These are phyloP conservation scores for Apamea sordens DNA, from an alignment of 2,888 invertebrate genomes.

Conservation along the genomic window DNA sequence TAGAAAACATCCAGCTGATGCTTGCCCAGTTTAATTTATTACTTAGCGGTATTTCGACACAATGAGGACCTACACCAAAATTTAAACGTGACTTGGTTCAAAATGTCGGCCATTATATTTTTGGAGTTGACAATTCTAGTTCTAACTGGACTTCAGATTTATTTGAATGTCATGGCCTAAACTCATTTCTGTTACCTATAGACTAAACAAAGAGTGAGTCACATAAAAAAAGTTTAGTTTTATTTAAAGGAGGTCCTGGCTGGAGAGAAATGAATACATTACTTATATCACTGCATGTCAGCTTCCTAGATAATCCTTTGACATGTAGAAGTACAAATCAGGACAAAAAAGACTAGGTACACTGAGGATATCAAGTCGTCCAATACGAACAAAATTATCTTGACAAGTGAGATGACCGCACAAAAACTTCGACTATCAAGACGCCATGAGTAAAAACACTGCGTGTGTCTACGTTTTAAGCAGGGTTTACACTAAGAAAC, in stretches of 20 bases:
- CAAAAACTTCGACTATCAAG: conserved; percentile 52
- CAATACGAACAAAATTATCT: conserved; percentile 46
- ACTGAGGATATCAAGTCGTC: conserved; percentile 35
- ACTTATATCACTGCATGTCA: conserved; percentile 21
- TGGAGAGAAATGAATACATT: conserved; percentile 10
- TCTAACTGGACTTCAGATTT: conserved; percentile 56
- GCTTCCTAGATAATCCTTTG: conserved; percentile 21
- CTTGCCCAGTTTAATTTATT: conserved; percentile 59
- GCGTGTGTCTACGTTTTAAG: conserved; percentile 38
- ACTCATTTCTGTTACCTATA: conserved; percentile 24
- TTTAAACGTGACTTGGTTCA: conserved; percentile 63
- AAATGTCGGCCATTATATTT: conserved; percentile 37
- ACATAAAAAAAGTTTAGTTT: conserved; percentile 4
- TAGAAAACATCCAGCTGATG: conserved; percentile 45
- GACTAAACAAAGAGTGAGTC: conserved; percentile 40
- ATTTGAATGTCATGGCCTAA: conserved; percentile 47
- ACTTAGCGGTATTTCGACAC: conserved; percentile 61
- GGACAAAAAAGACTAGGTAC: conserved; percentile 1
- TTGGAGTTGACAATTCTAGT: conserved; percentile 45
- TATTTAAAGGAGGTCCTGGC: conserved; percentile 8
- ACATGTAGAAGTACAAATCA: conserved; percentile 14
- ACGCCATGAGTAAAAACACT: conserved; percentile 52
- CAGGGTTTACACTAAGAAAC: neutral
- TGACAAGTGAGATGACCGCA: conserved; percentile 42
- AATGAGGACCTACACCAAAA: conserved; percentile 64